Conservation (phyloP, 2,113 vertebrate species). For the Pelecanus crispus region DNA sequence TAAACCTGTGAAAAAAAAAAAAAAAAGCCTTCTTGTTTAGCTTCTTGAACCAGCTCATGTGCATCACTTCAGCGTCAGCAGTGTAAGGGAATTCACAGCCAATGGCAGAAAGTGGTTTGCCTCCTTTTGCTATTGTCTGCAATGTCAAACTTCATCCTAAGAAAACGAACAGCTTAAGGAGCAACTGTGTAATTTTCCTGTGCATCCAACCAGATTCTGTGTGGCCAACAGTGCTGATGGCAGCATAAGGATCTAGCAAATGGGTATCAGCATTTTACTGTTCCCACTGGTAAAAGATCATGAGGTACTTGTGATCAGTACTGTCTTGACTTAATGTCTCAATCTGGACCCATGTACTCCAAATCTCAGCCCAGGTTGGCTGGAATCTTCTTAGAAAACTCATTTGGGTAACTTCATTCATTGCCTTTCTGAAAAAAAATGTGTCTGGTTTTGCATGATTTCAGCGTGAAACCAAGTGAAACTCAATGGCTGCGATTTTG, state of each 20-base stretch:
- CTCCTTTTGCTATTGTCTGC: not conserved
- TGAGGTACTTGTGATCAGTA: not conserved
- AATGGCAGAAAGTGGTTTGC: not conserved
- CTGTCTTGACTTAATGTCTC: not conserved
- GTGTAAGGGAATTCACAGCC: not conserved
- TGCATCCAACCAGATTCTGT: not conserved
- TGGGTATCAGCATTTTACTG: not conserved
- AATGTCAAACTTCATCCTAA: not conserved
- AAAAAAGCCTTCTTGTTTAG: not conserved
- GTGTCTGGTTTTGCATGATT: not conserved
- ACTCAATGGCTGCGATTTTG: accelerated
- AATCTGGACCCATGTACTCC: not conserved
- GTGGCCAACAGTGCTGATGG: not conserved
- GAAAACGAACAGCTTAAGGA: not conserved
- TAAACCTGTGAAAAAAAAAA: not conserved
- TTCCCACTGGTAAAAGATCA: not conserved
- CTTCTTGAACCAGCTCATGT: not conserved
- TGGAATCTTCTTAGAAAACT: not conserved
- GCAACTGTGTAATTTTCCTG: not conserved
- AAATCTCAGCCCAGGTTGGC: not conserved
- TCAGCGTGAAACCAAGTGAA: not conserved
- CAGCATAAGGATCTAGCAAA: not conserved
- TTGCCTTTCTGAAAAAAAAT: not conserved
- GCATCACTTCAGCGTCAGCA: not conserved
- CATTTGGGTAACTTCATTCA: not conserved